A percentile compares a stretch with the other conserved stretches of the same genome.
phyloP scores from a whole-genome alignment of 2,797 vertebrate genomes.

The Falco biarmicus region DNA sequence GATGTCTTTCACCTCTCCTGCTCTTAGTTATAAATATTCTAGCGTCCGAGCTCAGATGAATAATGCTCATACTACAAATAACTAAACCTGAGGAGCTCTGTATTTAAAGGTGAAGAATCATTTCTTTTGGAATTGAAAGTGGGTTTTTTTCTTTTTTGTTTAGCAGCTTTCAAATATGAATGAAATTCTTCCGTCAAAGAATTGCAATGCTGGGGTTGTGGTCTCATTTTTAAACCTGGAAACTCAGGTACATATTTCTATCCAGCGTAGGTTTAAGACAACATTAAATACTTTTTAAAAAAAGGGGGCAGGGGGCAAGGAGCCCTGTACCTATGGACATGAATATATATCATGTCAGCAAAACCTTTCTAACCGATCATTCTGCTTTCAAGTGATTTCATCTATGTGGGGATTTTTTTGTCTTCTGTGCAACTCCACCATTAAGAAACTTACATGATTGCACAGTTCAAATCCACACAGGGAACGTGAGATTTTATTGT shows the following conservation, averaged over 20 bases:
- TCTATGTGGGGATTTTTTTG: neutral
- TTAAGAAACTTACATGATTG: constrained; percentile 2
- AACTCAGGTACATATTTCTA: neutral
- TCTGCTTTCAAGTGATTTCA: neutral
- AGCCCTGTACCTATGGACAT: neutral
- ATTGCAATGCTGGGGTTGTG: neutral
- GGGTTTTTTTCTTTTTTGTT: neutral
- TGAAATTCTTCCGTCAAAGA: neutral
- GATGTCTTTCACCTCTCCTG: constrained; percentile 31
- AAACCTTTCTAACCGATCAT: neutral
- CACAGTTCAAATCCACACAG: neutral
- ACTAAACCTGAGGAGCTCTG: neutral
- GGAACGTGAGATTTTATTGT: constrained; percentile 21
- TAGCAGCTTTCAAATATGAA: neutral
- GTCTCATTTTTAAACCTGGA: neutral
- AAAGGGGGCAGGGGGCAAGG: fast-evolving
- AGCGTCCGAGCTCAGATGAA: constrained; percentile 23
- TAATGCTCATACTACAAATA: constrained; percentile 21
- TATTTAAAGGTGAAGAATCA: constrained; percentile 20
- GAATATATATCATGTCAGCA: neutral
- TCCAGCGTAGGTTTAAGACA: neutral
- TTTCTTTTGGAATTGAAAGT: neutral
- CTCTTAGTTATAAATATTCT: constrained; percentile 44
- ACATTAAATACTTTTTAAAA: neutral
- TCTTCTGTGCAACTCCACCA: neutral